Conservation (phyloP, 2,888 invertebrate species). For the Heliconius ethilla region DNA sequence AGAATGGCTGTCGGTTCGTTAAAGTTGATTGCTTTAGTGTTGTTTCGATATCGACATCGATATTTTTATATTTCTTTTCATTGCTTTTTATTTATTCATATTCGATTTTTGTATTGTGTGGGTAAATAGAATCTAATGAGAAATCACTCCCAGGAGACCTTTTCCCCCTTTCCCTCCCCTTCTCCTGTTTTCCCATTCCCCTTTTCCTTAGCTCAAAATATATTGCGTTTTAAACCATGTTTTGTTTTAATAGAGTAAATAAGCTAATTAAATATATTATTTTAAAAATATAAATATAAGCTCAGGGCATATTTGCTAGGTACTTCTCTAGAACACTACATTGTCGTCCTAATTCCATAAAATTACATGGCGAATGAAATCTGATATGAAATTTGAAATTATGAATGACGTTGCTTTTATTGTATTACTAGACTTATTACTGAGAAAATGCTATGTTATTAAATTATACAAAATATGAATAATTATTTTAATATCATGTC, state of each 20-base stretch:
- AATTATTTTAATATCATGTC: too few relatives aligned
- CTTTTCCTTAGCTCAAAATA: too few relatives aligned
- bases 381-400: not conserved
- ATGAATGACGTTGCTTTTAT: not conserved
- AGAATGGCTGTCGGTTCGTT: slow-evolving; percentile 20
- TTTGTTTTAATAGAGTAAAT: not conserved
- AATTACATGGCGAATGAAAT: not conserved
- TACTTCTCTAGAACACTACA: not conserved
- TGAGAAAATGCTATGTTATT: not conserved
- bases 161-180: fast-evolving
- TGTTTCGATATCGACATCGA: not conserved
- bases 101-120: not conserved
- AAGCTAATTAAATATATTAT: too few relatives aligned
- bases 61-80: not conserved
- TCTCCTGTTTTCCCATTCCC: too few relatives aligned
- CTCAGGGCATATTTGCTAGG: not conserved
- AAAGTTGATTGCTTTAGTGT: slow-evolving; percentile 14
- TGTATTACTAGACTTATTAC: not conserved
- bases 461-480: too few relatives aligned
- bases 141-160: too few relatives aligned
- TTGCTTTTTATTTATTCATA: not conserved
- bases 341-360: not conserved
- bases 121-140: not conserved
- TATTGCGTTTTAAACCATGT: not conserved
- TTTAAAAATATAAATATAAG: too few relatives aligned